These are phyloP conservation scores for Pollimyrus isidori DNA, from an alignment of 2,113 vertebrate genomes.

Conservation along the genomic window DNA sequence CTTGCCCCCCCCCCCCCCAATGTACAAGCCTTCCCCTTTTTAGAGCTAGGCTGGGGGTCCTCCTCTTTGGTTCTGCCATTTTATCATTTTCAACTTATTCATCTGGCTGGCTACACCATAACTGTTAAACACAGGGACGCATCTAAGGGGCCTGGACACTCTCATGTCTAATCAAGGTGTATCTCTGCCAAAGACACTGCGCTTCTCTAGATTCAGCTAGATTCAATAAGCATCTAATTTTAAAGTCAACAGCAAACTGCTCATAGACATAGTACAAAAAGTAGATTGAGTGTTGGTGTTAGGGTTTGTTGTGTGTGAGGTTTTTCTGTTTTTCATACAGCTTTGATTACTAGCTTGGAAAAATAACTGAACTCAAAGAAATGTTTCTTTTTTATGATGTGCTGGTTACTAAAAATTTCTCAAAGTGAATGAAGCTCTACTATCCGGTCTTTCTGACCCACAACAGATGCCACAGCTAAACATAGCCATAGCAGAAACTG, in stretches of 20 bases:
- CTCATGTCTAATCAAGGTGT: neutral
- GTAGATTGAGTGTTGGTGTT: neutral
- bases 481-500: neutral
- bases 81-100: neutral
- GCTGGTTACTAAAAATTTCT: neutral
- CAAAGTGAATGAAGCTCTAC: neutral
- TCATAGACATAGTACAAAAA: neutral
- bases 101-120: neutral
- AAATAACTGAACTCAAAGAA: neutral
- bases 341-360: neutral
- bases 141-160: neutral
- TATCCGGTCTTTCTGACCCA: neutral
- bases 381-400: neutral
- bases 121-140: neutral
- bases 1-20: too few relatives aligned
- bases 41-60: neutral
- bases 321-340: neutral
- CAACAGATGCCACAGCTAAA: neutral
- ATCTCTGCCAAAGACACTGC: neutral
- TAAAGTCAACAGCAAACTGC: slow-evolving; percentile 15
- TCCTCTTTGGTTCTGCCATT: neutral
- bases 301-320: neutral
- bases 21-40: too few relatives aligned
- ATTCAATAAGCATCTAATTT: neutral
- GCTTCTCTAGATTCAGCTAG: neutral